Evolutionary conservation across 2,888 invertebrate species (phyloP), one percentile per base, ranked within the genome.

Genomic region (Caradrina kadenii): DNA sequence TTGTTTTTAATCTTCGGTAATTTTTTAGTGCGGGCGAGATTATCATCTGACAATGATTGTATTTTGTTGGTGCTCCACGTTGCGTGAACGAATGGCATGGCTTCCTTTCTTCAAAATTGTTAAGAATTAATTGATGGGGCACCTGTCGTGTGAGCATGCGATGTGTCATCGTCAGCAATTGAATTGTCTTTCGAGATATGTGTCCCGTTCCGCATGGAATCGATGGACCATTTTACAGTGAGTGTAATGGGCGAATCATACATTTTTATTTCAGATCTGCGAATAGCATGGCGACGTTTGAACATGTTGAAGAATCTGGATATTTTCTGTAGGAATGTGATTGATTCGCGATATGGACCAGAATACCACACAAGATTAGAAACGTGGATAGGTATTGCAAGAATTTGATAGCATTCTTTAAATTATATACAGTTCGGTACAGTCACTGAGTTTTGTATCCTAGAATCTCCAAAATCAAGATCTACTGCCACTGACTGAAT

Each of bases 91-190:
- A 66, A 61, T 55, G 39, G 52, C 53, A 63, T 66, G 21, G 55
- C 61, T 79, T 61, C 63, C 62, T 56, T 61, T 70, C 79, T 70
- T 79, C 77, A 75, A 78, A 77, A 79, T 78, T 70, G 64, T 63
- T 53, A 10, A 52, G 49, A 53, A 49, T 49, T 65, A 79, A 79
- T 77, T 79, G 58, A 64, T 69, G 70, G 75, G 60, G 42, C 42
- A 39, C 70, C 53, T 75, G 56, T 60, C 76, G 63, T 73, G 76
- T 58, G 69, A 80, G 76, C 61, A 62, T 67, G 80, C 76, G 63
- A 76, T 76, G 42, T 63, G 56, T 79, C 80, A 67, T 61, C 48
- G 42, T 22, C 31, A 49, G 65, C 71, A 63, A 75, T 75, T 75
- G 75, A 70, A 62, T 75, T 79, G 77, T 79, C 79, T 45, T 60